phyloP scores from a whole-genome alignment of 2,113 vertebrate genomes.

The Tetrax tetrax region DNA sequence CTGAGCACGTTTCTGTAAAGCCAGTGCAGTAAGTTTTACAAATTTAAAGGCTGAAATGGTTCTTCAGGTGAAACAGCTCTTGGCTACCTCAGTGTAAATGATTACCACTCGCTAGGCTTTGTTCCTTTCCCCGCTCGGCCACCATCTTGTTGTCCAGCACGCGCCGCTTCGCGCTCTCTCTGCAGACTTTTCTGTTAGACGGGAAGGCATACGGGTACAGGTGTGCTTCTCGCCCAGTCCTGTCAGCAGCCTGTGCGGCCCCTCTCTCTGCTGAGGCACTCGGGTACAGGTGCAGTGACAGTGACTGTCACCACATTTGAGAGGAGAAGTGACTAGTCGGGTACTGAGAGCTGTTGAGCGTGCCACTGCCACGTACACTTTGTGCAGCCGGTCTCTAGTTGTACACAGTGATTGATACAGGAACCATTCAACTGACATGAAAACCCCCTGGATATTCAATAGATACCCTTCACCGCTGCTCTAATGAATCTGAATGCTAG shows the following conservation, averaged over 20 bases:
- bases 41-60: neutral
- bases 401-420: neutral
- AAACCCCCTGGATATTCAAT: neutral
- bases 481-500: neutral
- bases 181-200: neutral
- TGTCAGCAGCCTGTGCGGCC: neutral
- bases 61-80: neutral
- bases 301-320: neutral
- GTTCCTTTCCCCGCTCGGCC: neutral
- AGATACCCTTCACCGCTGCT: neutral
- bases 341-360: neutral
- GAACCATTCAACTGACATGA: neutral
- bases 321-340: neutral
- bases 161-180: too few species aligned
- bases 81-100: neutral
- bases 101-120: neutral
- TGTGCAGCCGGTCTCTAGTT: too few species aligned
- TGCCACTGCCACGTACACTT: neutral
- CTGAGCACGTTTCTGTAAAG: neutral
- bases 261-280: neutral
- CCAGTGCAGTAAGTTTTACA: neutral
- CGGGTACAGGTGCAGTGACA: neutral
- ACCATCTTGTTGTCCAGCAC: accelerated
- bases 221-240: neutral
- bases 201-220: neutral